Base-by-base conservation (phyloP, 2,113 vertebrate species). In the Meriones unguiculatus region DNA sequence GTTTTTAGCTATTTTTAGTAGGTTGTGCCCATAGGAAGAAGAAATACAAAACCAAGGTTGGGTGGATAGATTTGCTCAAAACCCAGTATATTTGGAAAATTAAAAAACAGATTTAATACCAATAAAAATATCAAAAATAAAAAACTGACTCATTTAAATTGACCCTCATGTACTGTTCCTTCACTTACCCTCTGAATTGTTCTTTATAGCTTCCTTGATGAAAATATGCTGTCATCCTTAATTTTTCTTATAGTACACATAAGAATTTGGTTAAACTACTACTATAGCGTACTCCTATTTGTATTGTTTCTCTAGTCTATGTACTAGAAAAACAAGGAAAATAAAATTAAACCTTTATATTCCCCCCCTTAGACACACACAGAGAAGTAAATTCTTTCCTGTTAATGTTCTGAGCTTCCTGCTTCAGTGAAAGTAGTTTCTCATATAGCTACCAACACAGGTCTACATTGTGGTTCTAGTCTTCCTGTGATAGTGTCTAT, bases 1-100 rank as follows among this genome's bases (percentile, higher is more conserved):
- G 41, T 96, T 95, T 96, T 38, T 15, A 80, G 38, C 87, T 96
- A 90, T 96, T 90, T 81, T 0, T 80, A 89, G 93, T 93, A 91
- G 84, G 69, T 95, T 14, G 1, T 80, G 17, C 89, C 82, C 73
- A 87, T 46, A 46, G 46, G 46, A 46, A 46, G 46, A 72, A 84
- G 87, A 96, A 96, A 88, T 81, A 46, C 73, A 54, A 87, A 93
- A 82, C 94, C 73, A 95, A 87, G 50, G 87, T 8, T 93, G 38
- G 25, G 76, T 93, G 17, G 35, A 90, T 76, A 35, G 17, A 91
- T 18, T 88, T 57, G 38, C 41, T 97, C 70, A 89, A 78, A 97
- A 89, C 75, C 11, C 64, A 93, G 59, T 89, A 81, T 0, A 94
- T 85, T 91, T 95, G 32, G 24, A 80, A 96, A 96, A 91, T 85